A percentile compares a stretch with the other conserved stretches of the same genome.
These are phyloP conservation scores for Datnioides undecimradiatus DNA, from an alignment of 2,113 vertebrate species.

Conservation along the genomic window DNA sequence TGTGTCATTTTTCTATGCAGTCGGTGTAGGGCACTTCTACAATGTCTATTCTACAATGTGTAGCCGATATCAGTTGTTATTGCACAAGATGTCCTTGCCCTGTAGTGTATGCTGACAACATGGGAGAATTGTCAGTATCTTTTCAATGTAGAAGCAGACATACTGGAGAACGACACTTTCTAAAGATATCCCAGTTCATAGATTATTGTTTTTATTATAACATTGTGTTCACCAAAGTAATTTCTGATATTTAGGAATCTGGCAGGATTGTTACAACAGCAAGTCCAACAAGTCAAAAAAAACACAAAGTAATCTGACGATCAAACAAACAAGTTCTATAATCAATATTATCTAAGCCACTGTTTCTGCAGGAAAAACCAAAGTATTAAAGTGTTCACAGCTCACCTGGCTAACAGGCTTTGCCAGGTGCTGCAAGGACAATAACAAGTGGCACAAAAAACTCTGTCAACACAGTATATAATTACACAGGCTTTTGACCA, in stretches of 20 bases:
- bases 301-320: background rate
- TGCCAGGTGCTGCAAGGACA: background rate
- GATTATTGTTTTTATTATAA: background rate
- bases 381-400: background rate
- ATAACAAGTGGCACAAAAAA: background rate
- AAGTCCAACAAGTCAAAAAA: background rate
- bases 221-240: background rate
- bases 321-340: background rate
- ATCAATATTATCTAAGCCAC: background rate
- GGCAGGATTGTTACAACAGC: background rate
- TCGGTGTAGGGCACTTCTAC: conserved; percentile 1
- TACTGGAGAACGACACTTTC: background rate
- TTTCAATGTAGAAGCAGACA: background rate
- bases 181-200: background rate
- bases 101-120: background rate
- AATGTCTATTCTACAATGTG: background rate
- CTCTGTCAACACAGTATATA: background rate
- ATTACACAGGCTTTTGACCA: background rate
- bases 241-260: background rate
- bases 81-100: conserved; percentile 1
- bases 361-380: background rate
- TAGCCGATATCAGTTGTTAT: background rate
- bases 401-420: conserved; percentile 6
- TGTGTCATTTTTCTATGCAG: background rate
- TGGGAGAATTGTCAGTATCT: background rate